Conservation (phyloP, 2,797 vertebrate species). For the Thunnus albacares region DNA sequence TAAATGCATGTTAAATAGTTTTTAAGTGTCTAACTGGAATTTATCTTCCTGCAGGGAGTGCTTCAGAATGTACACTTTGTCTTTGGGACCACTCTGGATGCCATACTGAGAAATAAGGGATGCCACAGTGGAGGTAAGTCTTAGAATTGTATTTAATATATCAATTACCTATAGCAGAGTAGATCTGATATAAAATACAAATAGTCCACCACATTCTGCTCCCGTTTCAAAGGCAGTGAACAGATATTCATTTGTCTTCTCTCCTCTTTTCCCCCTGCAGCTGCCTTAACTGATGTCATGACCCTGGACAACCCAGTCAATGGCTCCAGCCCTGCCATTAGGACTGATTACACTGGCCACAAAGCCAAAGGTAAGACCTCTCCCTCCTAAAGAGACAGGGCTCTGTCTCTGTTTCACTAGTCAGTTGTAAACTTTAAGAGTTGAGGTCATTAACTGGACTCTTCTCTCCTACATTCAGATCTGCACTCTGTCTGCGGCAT, state of each 20-base stretch:
- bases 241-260: conserved; percentile 29
- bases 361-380: conserved; percentile 91
- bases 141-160: background rate
- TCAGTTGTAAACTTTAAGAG: conserved; percentile 12
- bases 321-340: conserved; percentile 95
- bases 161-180: background rate
- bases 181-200: background rate
- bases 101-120: conserved; percentile 96
- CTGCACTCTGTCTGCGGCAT: conserved; percentile 94
- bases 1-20: background rate
- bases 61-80: conserved; percentile 98
- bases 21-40: conserved; percentile 16
- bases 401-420: background rate
- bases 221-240: background rate
- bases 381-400: conserved; percentile 6
- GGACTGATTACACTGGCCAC: conserved; percentile 94
- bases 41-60: conserved; percentile 88
- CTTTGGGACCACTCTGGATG: conserved; percentile 94
- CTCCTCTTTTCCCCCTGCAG: conserved; percentile 53
- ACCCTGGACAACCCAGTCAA: conserved; percentile 94
- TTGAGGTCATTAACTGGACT: conserved; percentile 35
- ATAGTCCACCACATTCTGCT: background rate
- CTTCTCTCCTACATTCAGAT: conserved; percentile 77
- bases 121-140: conserved; percentile 93
- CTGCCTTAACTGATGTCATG: conserved; percentile 88